Conservation (phyloP, 2,797 vertebrate genomes). For the Pangasius macronema region DNA sequence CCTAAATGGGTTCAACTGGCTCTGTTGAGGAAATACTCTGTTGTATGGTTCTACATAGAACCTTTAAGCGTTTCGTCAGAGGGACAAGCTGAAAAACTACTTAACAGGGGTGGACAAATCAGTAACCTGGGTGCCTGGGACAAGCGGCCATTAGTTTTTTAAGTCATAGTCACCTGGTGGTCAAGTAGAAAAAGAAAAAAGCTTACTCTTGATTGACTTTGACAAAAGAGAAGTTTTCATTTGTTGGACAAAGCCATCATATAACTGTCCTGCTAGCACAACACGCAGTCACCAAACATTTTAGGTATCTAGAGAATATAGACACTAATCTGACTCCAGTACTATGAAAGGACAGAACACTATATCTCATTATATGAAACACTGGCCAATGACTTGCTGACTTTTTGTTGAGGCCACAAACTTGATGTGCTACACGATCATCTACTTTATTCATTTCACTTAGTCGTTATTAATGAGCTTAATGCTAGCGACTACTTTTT, state of each 20-base stretch:
- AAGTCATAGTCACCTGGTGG: background rate
- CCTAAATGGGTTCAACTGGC: background rate
- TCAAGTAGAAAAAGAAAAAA: no score
- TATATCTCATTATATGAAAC: background rate
- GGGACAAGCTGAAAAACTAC: background rate
- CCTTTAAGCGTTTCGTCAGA: background rate
- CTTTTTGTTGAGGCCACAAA: background rate
- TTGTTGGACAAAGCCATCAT: background rate
- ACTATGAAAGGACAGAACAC: background rate
- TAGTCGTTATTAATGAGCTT: background rate
- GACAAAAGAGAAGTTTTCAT: background rate
- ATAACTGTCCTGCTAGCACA: background rate
- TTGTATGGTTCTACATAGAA: background rate
- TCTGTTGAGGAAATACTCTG: background rate
- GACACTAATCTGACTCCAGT: background rate
- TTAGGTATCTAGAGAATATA: background rate
- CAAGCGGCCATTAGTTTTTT: background rate
- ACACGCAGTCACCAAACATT: background rate
- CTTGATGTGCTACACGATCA: background rate
- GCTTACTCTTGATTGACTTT: background rate
- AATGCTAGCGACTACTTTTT: background rate
- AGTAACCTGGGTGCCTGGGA: background rate
- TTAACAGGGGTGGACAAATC: conserved; percentile 5
- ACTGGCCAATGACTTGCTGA: background rate
- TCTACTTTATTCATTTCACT: no score